Conservation (phyloP, 2,797 vertebrate species). For the Eutrigla gurnardus region DNA sequence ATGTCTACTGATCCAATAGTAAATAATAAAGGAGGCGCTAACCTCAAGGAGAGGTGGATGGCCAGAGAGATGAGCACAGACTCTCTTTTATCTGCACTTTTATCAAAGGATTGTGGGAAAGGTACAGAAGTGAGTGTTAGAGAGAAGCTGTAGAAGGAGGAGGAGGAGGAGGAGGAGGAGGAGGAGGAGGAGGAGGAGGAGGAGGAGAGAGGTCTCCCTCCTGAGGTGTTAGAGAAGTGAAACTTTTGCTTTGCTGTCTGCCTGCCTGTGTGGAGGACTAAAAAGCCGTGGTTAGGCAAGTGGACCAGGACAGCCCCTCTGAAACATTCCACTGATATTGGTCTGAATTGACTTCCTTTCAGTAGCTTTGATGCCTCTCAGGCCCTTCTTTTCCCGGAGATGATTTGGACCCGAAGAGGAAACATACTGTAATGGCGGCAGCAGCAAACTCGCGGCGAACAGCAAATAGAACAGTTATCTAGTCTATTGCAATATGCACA, state of each 20-base stretch:
- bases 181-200: conserved; percentile 39
- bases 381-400: conserved; percentile 53
- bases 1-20: conserved; percentile 74
- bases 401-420: conserved; percentile 44
- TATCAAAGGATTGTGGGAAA: conserved; percentile 75
- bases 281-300: conserved; percentile 67
- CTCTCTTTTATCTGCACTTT: conserved; percentile 74
- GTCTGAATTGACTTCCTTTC: conserved; percentile 66
- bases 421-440: conserved; percentile 27
- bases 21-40: conserved; percentile 82
- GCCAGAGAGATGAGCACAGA: conserved; percentile 75
- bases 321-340: conserved; percentile 56
- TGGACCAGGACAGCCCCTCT: conserved; percentile 64
- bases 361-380: conserved; percentile 55
- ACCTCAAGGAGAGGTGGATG: conserved; percentile 79
- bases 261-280: conserved; percentile 53
- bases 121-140: conserved; percentile 73
- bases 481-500: conserved; percentile 42
- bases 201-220: conserved; percentile 66
- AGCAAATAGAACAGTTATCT: conserved; percentile 42
- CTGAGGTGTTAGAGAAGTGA: conserved; percentile 76
- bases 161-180: too few relatives aligned
- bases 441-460: conserved; percentile 23
- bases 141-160: conserved; percentile 65
- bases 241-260: conserved; percentile 70